Evolutionary conservation across 2,797 vertebrate genomes (phyloP), one percentile per base, ranked within the genome.

Genomic region (Uromys caudimaculatus): DNA sequence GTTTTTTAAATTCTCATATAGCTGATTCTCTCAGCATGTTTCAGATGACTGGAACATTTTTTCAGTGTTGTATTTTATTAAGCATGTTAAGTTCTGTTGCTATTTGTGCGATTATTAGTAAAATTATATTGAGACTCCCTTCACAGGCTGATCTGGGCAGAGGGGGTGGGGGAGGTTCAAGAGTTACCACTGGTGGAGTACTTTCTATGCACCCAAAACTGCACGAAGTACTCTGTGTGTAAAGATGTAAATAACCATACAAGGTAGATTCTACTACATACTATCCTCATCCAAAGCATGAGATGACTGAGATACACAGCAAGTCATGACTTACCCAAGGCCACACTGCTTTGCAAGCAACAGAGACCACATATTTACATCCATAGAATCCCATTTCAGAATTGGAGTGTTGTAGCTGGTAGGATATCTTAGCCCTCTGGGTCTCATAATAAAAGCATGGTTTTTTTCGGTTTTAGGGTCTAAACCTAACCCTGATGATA

Each of bases 1-100:
- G 60, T 47, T 96, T 96, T 97, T 83, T n/a, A 93, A 95, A 58
- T 58, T 88, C 86, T 93, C 81, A 90, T 52, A 84, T 78, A 64
- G 77, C 77, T 94, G 13, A 0, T 19, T 89, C 52, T 95, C 71
- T 82, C 64, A 87, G 94, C 12, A 21, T 81, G 79, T 71, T 96
- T 97, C 54, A 29, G 92, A 92, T 64, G 75, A 78, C 91, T 89
- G 38, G 54, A 92, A 27, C 85, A 93, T 82, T n/a, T 83, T 93
- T 93, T 69, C 60, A 29, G 16, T 47, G 50, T 94, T 94, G 85
- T 32, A 0, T 95, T 92, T 95, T 75, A 92, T 75, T 95, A 47
- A 50, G 56, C 24, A 0, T 24, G 58, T 90, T 89, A 58, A 76
- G 44, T 79, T 92, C 47, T 64, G 64, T 84, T 90, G 52, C 83